Evolutionary conservation across 2,113 vertebrate species (phyloP).

Genomic region (Laterallus jamaicensis): DNA sequence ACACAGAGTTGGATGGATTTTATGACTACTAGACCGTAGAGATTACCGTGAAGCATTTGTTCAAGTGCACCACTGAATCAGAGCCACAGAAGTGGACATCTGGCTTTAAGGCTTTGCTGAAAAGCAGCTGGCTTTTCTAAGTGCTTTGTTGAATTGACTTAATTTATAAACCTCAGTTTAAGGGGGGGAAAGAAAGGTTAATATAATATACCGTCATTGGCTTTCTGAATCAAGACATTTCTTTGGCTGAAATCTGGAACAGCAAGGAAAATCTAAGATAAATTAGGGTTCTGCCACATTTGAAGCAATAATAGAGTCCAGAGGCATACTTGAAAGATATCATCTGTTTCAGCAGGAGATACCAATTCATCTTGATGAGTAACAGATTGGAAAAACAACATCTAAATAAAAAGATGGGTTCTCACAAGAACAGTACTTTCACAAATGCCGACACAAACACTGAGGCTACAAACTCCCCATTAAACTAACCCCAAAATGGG

Average conservation of each 20-base stretch:
- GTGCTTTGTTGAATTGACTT: neutral
- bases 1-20: neutral
- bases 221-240: slow-evolving; percentile 13
- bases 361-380: neutral
- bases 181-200: neutral
- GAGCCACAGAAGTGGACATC: neutral
- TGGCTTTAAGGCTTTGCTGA: slow-evolving; percentile 36
- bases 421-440: neutral
- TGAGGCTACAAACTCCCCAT: neutral
- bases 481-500: neutral
- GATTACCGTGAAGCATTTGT: slow-evolving; percentile 2
- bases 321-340: neutral
- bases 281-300: neutral
- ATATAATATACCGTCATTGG: neutral
- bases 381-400: neutral
- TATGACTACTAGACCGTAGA: neutral
- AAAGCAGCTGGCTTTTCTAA: neutral
- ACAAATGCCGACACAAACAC: neutral
- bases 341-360: neutral
- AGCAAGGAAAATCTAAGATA: neutral
- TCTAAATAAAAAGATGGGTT: neutral
- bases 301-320: slow-evolving; percentile 1
- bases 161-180: neutral
- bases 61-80: slow-evolving; percentile 12
- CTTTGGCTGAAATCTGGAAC: neutral